Evolutionary conservation across 2,888 invertebrate species (phyloP).

Genomic region (Mimumesa dahlbomi): DNA sequence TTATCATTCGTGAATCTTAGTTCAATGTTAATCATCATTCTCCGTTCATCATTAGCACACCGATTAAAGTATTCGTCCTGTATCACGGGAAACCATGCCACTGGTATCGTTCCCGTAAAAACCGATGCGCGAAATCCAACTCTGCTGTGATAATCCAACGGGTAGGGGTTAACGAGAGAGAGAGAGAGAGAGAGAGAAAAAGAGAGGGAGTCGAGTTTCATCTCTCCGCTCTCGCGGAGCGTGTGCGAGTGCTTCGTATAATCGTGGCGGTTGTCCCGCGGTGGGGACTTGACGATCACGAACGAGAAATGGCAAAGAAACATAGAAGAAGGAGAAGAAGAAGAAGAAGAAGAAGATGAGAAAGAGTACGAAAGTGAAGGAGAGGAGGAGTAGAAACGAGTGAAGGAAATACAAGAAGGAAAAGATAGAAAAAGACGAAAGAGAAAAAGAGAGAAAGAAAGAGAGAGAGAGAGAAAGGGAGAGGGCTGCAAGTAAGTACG

Average conservation of each 20-base stretch:
- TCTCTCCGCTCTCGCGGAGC: too few species aligned
- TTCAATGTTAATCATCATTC: too few species aligned
- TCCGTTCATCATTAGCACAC: too few species aligned
- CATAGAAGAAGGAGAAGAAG: neutral
- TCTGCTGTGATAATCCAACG: neutral
- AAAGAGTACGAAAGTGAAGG: slow-evolving; percentile 5
- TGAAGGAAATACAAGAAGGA: slow-evolving; percentile 51
- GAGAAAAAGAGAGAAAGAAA: slow-evolving; percentile 16
- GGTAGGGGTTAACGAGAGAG: neutral
- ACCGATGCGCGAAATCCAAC: too few species aligned
- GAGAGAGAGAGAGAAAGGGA: slow-evolving; percentile 10
- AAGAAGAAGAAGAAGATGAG: slow-evolving; percentile 6
- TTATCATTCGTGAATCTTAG: too few species aligned
- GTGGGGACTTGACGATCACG: too few species aligned
- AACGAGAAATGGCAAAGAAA: neutral
- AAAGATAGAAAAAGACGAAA: slow-evolving; percentile 17
- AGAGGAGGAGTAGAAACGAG: slow-evolving; percentile 30
- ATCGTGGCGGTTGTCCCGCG: slow-evolving; percentile 24
- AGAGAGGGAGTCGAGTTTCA: too few species aligned
- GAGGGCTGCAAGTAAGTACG: slow-evolving; percentile 59
- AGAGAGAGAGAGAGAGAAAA: neutral
- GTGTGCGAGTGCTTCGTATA: slow-evolving; percentile 13
- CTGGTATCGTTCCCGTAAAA: too few species aligned
- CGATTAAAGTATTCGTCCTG: too few species aligned
- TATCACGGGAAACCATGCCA: too few species aligned